Evolutionary conservation across 1,140 invertebrate species (phyloP).

Genomic region (Drosophila kikkawai): DNA sequence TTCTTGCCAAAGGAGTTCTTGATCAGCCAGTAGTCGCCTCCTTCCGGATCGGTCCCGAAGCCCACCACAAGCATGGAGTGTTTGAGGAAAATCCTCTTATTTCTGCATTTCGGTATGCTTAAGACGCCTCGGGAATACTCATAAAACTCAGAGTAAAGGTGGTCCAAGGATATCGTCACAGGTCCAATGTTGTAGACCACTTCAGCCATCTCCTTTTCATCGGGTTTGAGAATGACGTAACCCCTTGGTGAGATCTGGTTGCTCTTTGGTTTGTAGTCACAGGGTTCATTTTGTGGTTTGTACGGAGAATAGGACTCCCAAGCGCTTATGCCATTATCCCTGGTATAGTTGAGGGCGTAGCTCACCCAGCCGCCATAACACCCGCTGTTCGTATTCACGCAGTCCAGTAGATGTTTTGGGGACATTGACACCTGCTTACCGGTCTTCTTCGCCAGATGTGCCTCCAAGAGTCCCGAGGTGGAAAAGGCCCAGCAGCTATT

Average conservation of each 20-base stretch:
- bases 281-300: conserved; percentile 87
- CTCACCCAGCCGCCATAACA: conserved; percentile 93
- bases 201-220: conserved; percentile 89
- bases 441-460: conserved; percentile 88
- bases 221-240: conserved; percentile 86
- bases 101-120: conserved; percentile 87
- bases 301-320: conserved; percentile 89
- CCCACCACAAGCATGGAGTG: conserved; percentile 89
- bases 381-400: conserved; percentile 92
- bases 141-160: neutral
- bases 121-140: conserved; percentile 25
- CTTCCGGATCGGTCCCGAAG: conserved; percentile 86
- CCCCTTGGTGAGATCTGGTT: neutral
- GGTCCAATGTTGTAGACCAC: conserved; percentile 89
- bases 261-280: neutral
- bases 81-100: conserved; percentile 18
- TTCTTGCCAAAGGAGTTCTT: conserved; percentile 87
- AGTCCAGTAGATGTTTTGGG: conserved; percentile 96
- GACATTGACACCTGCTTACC: conserved; percentile 90
- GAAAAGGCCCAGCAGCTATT: conserved; percentile 98
- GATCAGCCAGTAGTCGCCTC: conserved; percentile 88
- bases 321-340: conserved; percentile 90
- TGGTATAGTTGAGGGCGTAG: conserved; percentile 91
- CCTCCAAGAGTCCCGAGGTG: conserved; percentile 92
- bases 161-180: conserved; percentile 33